Base-by-base conservation (phyloP, 2,888 invertebrate species). In the Cyclophora albipunctata region DNA sequence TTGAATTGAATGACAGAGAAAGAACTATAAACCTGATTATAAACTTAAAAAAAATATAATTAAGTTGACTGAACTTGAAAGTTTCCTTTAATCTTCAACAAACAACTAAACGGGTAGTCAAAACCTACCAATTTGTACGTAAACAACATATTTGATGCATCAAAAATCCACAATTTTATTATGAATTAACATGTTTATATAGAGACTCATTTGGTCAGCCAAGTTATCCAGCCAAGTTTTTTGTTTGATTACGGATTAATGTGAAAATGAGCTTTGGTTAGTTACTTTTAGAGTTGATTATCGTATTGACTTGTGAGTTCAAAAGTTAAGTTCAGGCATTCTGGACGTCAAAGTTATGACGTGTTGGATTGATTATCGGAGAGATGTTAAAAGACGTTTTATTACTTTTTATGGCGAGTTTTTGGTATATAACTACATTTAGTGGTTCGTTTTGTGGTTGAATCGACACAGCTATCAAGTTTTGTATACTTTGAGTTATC, bases 281-380 rank as follows among this genome's bases (percentile, higher is more conserved):
- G 20, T 20, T 20, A 20, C 20, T 20, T 20, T 20, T 62, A 78
- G 50, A 63, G 68, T 58, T 57, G 50, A 54, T 60, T 69, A 66
- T 75, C 44, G 60, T 53, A 37, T 64, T 52, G 34, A 43, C 4
- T 35, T 45, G 44, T 59, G 60, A 64, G 67, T 67, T 64, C 62
- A 63, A 67, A 67, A 68, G 72, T 80, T 74, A 80, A 74, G 78
- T 80, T 74, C 83, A 78, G 69, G 64, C 81, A 74, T 75, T 66
- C 79, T 84, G 85, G 81, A 86, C 86, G 86, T 88, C 88, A 88
- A 88, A 88, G 84, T 87, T 89, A 89, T 87, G 87, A 89, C 86
- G 88, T 87, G 88, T 89, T 89, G 87, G 89, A 89, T 89, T 89
- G 89, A 89, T 89, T 89, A 89, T 89, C 89, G 75, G 84, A 84